Base-by-base conservation (phyloP, 2,113 vertebrate genomes). In the Chitala chitala region DNA sequence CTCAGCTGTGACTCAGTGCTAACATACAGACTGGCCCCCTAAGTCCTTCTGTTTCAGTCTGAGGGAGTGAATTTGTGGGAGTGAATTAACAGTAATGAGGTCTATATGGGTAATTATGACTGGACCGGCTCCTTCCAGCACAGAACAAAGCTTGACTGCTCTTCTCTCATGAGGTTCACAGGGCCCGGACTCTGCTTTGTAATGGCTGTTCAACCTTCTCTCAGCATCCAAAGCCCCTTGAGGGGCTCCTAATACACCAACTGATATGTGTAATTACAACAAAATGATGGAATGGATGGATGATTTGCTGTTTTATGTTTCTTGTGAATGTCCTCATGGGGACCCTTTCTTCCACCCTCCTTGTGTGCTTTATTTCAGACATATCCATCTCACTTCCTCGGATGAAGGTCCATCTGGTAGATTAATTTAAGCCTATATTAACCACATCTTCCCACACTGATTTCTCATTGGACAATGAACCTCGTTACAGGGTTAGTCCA, bases 31-130 rank as follows among this genome's bases (percentile, higher is more conserved):
- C 31, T 20, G 6, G 15, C n/a, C 13, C 13, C 31, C n/a, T n/a
- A 70, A 71, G 51, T n/a, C 20, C 61, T 38, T 20, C 59, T 63
- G 59, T 20, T 64, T 64, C 36, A 42, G 61, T 64, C 33, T 36
- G 33, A 6, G 24, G 13, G 15, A 33, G 15, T 36, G 29, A 46
- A 6, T 5, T 6, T 6, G 44, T 40, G 69, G 24, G 69, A 71
- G 69, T 54, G 31, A 63, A 63, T 63, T 38, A 63, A n/a, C 31
- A 20, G 59, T 63, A 63, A 63, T 38, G 33, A 33, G 59, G 13
- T 63, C 20, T 63, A 38, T 38, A 71, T 55, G 69, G 33, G 36
- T 54, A 71, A 53, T 71, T 71, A 55, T 71, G 53, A 71, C 50
- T 71, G 51, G 50, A 22, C 31, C 69, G 24, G 36, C 24, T 71